phyloP scores from a whole-genome alignment of 2,888 invertebrate genomes.

The Acrocera orbiculus region DNA sequence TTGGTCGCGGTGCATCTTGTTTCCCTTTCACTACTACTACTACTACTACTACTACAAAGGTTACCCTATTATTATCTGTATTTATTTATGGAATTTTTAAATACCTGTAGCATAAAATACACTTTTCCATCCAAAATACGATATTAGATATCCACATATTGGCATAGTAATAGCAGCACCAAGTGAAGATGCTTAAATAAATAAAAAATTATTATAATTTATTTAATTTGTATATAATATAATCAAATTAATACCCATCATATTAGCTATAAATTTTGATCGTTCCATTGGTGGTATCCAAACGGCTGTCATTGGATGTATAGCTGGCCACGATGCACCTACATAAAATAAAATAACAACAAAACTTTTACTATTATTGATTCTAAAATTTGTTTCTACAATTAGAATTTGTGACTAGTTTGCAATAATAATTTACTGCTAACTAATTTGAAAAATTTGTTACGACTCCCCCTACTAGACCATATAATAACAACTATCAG shows the following conservation, averaged over 20 bases:
- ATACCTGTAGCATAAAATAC: constrained; percentile 73
- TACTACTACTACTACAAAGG: background rate
- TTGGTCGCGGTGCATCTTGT: no score
- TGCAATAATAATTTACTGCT: background rate
- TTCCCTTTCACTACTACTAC: no score
- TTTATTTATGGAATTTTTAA: constrained; percentile 8
- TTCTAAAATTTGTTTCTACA: no score
- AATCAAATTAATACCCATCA: constrained; percentile 50
- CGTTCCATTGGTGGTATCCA: constrained; percentile 93
- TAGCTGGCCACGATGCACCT: constrained; percentile 86
- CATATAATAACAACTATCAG: no score
- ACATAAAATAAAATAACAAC: constrained; percentile 26
- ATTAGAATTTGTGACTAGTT: background rate
- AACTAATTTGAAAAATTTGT: background rate
- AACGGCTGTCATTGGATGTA: constrained; percentile 78
- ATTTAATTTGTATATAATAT: background rate
- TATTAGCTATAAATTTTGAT: constrained; percentile 80
- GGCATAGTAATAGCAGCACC: constrained; percentile 87
- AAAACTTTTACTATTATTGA: no score
- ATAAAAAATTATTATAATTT: background rate
- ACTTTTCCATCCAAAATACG: constrained; percentile 69
- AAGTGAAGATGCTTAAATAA: constrained; percentile 57
- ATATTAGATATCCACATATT: constrained; percentile 65
- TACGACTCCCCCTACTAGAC: background rate
- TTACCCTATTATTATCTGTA: background rate